Percentiles rank a stretch among this genome's conserved stretches.
Evolutionary conservation across 2,888 invertebrate genomes (phyloP).

Genomic region (Hetaerina titia): DNA sequence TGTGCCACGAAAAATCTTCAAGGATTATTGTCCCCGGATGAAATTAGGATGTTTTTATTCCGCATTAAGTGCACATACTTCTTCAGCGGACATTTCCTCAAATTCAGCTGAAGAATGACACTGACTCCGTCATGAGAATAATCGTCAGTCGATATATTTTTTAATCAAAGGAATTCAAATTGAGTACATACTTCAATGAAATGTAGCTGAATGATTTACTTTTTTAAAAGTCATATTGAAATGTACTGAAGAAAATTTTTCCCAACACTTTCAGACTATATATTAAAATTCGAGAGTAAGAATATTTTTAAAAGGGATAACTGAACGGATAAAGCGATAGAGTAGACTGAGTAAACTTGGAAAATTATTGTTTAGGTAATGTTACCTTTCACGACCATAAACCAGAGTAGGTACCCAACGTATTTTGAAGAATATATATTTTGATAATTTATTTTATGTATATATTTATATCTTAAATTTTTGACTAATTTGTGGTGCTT

Average conservation of each 20-base stretch:
- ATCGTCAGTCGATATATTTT: neutral
- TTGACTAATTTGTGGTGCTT: neutral
- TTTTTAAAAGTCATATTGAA: neutral
- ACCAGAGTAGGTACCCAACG: no score
- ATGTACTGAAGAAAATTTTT: neutral
- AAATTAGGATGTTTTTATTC: neutral
- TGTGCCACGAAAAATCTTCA: neutral
- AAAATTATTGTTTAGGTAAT: no score
- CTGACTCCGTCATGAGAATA: neutral
- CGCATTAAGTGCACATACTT: neutral
- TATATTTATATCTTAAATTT: neutral
- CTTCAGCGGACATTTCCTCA: neutral
- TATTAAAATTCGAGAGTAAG: no score
- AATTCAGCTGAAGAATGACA: neutral
- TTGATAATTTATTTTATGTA: neutral
- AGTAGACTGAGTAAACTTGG: no score
- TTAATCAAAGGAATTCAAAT: neutral
- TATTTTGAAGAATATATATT: no score
- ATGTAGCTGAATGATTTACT: neutral
- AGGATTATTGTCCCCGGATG: neutral
- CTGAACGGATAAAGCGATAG: no score
- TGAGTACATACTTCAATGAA: neutral
- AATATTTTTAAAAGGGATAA: no score
- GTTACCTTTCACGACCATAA: no score
- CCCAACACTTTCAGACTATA: neutral